Evolutionary conservation across 2,113 vertebrate genomes (phyloP).

Genomic region (Climacteris rufus): DNA sequence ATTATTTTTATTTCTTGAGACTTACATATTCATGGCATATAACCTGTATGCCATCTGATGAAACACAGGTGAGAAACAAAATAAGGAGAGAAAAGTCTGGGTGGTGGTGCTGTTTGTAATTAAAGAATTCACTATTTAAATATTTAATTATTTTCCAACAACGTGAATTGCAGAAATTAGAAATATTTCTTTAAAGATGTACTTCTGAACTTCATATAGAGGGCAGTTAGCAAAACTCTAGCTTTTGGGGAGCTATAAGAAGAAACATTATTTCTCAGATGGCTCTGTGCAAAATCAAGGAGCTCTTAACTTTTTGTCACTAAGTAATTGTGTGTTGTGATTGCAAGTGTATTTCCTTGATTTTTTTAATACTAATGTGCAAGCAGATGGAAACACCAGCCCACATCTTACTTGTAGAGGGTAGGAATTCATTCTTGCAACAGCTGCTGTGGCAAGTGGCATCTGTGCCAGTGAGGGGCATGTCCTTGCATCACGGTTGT

Average conservation of each 20-base stretch:
- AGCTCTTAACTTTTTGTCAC: background rate
- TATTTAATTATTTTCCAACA: background rate
- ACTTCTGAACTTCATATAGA: background rate
- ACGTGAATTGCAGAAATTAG: background rate
- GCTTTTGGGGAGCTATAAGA: background rate
- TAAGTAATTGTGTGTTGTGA: background rate
- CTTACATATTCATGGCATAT: background rate
- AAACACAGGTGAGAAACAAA: background rate
- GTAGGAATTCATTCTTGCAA: background rate
- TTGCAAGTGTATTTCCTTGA: background rate
- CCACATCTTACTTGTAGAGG: background rate
- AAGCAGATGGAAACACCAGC: background rate
- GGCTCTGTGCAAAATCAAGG: background rate
- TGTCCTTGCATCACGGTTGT: background rate
- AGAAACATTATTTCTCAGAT: background rate
- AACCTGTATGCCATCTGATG: background rate
- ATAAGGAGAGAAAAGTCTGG: background rate
- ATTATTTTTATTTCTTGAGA: background rate
- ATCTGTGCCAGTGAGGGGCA: rapidly evolving
- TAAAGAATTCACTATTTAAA: background rate
- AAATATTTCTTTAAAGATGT: background rate
- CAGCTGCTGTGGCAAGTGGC: background rate
- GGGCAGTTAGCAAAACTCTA: background rate
- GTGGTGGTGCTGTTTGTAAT: background rate
- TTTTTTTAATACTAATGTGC: background rate